phyloP scores from a whole-genome alignment of 2,888 invertebrate species.

The Phengaris alcon region DNA sequence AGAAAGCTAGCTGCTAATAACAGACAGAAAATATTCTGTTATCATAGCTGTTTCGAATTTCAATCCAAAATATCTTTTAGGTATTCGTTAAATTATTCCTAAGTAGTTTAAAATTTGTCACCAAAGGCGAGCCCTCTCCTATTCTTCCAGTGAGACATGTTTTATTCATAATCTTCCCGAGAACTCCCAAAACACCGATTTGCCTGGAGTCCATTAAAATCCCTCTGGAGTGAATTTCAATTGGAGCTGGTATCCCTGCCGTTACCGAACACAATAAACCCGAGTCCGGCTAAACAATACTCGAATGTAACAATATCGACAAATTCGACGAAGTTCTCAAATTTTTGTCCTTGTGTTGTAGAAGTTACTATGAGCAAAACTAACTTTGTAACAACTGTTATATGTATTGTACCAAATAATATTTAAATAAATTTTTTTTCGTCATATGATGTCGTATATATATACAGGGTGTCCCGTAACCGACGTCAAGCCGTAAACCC shows the following conservation, averaged over 20 bases:
- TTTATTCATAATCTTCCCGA: constrained; percentile 66
- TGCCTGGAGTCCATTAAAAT: constrained; percentile 60
- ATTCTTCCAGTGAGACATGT: constrained; percentile 49
- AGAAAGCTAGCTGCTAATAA: neutral
- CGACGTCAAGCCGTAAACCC: too few relatives aligned
- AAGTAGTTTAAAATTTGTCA: constrained; percentile 38
- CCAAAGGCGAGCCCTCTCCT: constrained; percentile 36
- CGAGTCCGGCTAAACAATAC: constrained; percentile 2
- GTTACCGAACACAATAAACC: constrained; percentile 11
- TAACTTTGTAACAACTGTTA: neutral
- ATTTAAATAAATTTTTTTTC: too few relatives aligned
- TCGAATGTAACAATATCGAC: constrained; percentile 19
- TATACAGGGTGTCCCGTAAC: too few relatives aligned
- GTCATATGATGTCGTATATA: too few relatives aligned
- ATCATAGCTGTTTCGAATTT: constrained; percentile 1
- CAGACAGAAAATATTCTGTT: neutral
- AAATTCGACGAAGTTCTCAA: neutral
- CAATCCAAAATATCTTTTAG: constrained; percentile 40
- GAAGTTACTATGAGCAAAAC: neutral
- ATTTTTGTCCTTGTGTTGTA: neutral
- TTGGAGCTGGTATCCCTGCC: constrained; percentile 38
- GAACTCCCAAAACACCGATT: constrained; percentile 65
- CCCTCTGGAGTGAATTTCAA: constrained; percentile 57
- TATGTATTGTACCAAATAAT: neutral
- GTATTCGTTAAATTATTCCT: constrained; percentile 46